phyloP scores from a whole-genome alignment of 2,113 vertebrate genomes.

The Chionodraco myersi region DNA sequence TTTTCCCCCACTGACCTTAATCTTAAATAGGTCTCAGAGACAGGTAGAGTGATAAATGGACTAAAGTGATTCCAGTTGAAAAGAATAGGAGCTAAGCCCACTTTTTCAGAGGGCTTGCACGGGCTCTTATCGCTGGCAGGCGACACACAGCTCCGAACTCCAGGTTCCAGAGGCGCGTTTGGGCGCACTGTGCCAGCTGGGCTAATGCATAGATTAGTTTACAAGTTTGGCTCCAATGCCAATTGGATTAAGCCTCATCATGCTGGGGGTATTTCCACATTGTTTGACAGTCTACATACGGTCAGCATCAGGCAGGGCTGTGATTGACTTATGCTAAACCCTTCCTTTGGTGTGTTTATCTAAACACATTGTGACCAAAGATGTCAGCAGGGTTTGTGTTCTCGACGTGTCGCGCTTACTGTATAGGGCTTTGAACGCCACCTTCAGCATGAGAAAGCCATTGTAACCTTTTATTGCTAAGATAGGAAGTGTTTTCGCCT shows the following conservation, averaged over 20 bases:
- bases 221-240: constrained; percentile 84
- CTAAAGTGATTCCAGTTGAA: constrained; percentile 71
- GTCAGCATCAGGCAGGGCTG: constrained; percentile 71
- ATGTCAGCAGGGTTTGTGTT: constrained; percentile 66
- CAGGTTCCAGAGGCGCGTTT: constrained; percentile 77
- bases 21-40: constrained; percentile 85
- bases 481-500: constrained; percentile 47
- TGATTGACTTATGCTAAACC: constrained; percentile 81
- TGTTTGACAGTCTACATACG: constrained; percentile 81
- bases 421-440: constrained; percentile 42
- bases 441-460: constrained; percentile 49
- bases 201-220: constrained; percentile 87
- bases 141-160: constrained; percentile 75
- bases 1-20: constrained; percentile 81
- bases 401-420: constrained; percentile 8
- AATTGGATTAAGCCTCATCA: constrained; percentile 84
- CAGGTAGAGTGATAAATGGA: constrained; percentile 85
- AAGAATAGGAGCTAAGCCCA: constrained; percentile 81
- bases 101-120: constrained; percentile 65
- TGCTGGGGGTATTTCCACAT: constrained; percentile 70
- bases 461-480: constrained; percentile 59
- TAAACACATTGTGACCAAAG: constrained; percentile 68
- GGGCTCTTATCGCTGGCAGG: constrained; percentile 77
- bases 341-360: constrained; percentile 64
- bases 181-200: constrained; percentile 73